Conservation (phyloP, 2,113 vertebrate genomes). For the Solea senegalensis region DNA sequence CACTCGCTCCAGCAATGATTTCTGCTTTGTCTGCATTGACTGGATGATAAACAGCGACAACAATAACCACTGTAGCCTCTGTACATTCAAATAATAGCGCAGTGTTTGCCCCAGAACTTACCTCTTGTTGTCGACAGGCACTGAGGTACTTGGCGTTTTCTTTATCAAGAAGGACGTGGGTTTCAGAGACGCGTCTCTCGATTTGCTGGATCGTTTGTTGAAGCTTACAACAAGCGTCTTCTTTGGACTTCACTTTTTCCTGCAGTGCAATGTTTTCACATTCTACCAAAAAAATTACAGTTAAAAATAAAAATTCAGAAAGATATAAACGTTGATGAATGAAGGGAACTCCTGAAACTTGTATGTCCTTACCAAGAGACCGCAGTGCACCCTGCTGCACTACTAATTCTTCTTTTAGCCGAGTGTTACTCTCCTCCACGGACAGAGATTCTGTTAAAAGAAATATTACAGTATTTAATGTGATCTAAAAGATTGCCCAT, state of each 20-base stretch:
- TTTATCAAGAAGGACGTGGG: constrained; percentile 83
- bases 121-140: constrained; percentile 87
- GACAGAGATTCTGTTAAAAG: constrained; percentile 59
- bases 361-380: constrained; percentile 80
- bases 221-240: constrained; percentile 68
- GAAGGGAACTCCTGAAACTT: background rate
- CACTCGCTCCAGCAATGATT: constrained; percentile 84
- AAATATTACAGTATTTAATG: constrained; percentile 20
- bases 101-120: constrained; percentile 53
- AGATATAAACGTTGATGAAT: background rate
- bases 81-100: background rate
- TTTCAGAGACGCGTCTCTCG: constrained; percentile 77
- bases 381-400: constrained; percentile 73
- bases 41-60: constrained; percentile 51
- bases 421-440: constrained; percentile 77
- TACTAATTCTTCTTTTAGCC: constrained; percentile 79
- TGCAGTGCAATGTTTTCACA: constrained; percentile 70
- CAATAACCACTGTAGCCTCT: background rate
- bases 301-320: background rate
- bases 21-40: constrained; percentile 91
- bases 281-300: constrained; percentile 57
- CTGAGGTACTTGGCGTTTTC: constrained; percentile 87
- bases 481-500: background rate
- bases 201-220: constrained; percentile 81
- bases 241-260: constrained; percentile 75